A percentile compares a stretch with the other conserved stretches of the same genome.
These are phyloP conservation scores for Neodiprion virginianus DNA, from an alignment of 1,140 invertebrate genomes.

Conservation along the genomic window DNA sequence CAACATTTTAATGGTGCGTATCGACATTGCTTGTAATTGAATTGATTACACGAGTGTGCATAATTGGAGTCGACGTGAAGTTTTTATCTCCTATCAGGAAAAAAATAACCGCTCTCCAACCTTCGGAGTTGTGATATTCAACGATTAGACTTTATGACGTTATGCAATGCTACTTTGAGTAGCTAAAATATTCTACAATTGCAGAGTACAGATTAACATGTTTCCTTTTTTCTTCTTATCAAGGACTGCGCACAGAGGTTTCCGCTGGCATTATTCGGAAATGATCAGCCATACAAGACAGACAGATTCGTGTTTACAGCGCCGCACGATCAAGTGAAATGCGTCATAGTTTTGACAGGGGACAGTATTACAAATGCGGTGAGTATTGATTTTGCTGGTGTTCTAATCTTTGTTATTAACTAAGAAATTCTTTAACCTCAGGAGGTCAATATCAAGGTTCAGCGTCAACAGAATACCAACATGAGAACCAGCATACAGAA, in stretches of 20 bases:
- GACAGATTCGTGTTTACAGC: slow-evolving; percentile 89
- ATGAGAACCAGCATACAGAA: slow-evolving; percentile 83
- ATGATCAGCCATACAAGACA: slow-evolving; percentile 81
- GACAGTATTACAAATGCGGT: slow-evolving; percentile 92
- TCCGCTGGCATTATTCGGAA: slow-evolving; percentile 81
- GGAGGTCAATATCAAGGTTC: slow-evolving; percentile 90
- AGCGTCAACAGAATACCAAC: slow-evolving; percentile 79
- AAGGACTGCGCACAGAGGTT: slow-evolving; percentile 88
- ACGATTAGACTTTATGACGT: background rate
- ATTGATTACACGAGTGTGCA: background rate
- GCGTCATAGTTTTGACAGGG: slow-evolving; percentile 85
- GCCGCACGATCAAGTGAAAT: slow-evolving; percentile 88
- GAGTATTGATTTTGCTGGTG: slow-evolving; percentile 46
- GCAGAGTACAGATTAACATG: slow-evolving; percentile 2
- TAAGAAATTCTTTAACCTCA: slow-evolving; percentile 47
- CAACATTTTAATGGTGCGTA: slow-evolving; percentile 80
- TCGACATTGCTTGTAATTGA: slow-evolving; percentile 15
- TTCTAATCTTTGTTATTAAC: slow-evolving; percentile 11
- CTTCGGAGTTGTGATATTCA: too few species aligned
- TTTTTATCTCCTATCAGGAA: too few species aligned
- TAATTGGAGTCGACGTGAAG: background rate
- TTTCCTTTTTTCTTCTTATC: slow-evolving; percentile 33
- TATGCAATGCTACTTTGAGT: slow-evolving; percentile 19
- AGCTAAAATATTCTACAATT: background rate
- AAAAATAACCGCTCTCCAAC: too few species aligned